These are phyloP conservation scores for Melospiza melodia DNA, from an alignment of 2,113 vertebrate genomes.

Conservation along the genomic window DNA sequence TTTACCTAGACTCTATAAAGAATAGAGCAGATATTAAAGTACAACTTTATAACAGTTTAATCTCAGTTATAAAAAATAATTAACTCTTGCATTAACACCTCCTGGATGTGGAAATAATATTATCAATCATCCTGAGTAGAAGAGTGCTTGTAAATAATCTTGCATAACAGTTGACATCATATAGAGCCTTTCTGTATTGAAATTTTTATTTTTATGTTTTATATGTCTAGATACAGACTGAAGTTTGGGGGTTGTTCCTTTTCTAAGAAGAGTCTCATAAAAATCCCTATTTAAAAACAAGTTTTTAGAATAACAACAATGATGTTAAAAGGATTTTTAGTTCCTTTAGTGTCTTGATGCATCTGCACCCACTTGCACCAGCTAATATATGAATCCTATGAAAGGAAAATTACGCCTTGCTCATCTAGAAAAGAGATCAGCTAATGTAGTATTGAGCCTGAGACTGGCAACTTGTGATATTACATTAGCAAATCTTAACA, in stretches of 20 bases:
- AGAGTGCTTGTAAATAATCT: slow-evolving; percentile 23
- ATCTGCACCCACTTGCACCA: neutral
- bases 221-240: neutral
- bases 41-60: neutral
- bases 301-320: neutral
- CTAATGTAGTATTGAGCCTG: neutral
- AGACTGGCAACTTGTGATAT: neutral
- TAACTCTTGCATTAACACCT: neutral
- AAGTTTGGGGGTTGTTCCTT: neutral
- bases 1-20: neutral
- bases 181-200: neutral
- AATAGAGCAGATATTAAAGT: neutral
- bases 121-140: slow-evolving; percentile 1
- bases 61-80: slow-evolving; percentile 38
- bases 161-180: neutral
- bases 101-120: slow-evolving; percentile 26
- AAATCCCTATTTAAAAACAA: neutral
- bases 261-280: neutral
- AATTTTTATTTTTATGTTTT: neutral
- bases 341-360: neutral
- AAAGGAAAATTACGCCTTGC: neutral
- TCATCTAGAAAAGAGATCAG: neutral
- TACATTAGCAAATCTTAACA: neutral
- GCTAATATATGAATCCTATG: neutral
- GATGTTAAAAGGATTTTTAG: neutral